Percentiles rank a stretch among this genome's conserved stretches.
phyloP scores from a whole-genome alignment of 2,113 vertebrate species.

The Dasypus novemcinctus region DNA sequence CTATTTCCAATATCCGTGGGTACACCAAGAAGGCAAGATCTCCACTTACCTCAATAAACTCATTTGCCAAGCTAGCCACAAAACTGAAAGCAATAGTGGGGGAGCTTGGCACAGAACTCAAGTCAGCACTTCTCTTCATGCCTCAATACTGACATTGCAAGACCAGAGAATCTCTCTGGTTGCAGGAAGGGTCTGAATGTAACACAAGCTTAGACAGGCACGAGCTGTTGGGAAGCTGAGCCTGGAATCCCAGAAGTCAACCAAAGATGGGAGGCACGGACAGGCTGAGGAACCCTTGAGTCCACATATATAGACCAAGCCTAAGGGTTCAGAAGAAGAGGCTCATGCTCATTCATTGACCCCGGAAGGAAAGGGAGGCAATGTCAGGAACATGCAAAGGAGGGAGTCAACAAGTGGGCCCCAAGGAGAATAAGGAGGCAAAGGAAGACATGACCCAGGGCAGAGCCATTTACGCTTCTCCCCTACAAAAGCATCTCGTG shows the following conservation, averaged over 20 bases:
- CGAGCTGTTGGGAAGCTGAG: not conserved
- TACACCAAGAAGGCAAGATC: not conserved
- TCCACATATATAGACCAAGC: not conserved
- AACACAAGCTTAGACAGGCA: not conserved
- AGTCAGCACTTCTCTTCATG: not conserved
- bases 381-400: not conserved
- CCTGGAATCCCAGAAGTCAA: not conserved
- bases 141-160: accelerated
- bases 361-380: not conserved
- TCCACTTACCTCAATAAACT: not conserved
- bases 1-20: not conserved
- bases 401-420: not conserved
- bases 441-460: not conserved
- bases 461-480: not conserved
- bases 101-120: not conserved
- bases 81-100: not conserved
- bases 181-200: not conserved
- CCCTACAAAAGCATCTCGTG: not conserved
- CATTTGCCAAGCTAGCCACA: not conserved
- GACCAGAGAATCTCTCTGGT: accelerated
- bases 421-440: not conserved
- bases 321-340: not conserved
- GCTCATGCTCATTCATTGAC: not conserved
- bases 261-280: not conserved
- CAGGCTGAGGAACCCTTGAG: not conserved